Base-by-base conservation (phyloP, 2,888 invertebrate genomes). In the Cerastis rubricosa region DNA sequence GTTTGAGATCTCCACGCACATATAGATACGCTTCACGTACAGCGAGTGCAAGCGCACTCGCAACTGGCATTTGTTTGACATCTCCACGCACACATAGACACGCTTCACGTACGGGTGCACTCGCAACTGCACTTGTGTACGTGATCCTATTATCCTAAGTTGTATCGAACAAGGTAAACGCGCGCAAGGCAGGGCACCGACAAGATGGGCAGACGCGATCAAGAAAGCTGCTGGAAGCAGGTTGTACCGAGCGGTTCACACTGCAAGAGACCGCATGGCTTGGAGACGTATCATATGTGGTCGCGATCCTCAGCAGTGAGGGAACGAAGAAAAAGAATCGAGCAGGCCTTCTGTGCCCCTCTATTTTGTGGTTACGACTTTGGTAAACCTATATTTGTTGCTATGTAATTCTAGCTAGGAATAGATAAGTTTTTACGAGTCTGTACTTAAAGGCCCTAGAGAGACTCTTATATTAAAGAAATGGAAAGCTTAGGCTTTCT, bases 361-460 rank as follows among this genome's bases (percentile, higher is more conserved):
- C 2, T 17, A 7, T 17, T 40, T 1, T 11, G 22, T 43, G 12
- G 12, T 59, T 25, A 8, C 17, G 17, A 22, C 43, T 74, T 59
- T n/a, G 2, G 47, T 59, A 47, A 19, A 22, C 25, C 57, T 45
- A 47, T 57, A 47, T 29, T 59, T n/a, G 17, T 61, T 73, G 25
- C 17, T 29, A 29, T 61, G 17, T 25, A 17, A 25, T 25, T 25
- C 17, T 71, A 47, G 29, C 25, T 29, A 29, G 43, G 35, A 45
- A 72, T 25, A 40, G 47, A 59, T 59, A 14, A 17, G 19, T n/a
- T 25, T 72, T 74, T 74, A 74, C 57, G 47, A 72, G 17, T 40
- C 19, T 12, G 22, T 69, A 40, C 49, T 40, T 25, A 49, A 22
- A 14, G 35, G 22, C 61, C 61, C 61, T 61, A 35, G 61, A 35